A percentile compares a stretch with the other conserved stretches of the same genome.
Evolutionary conservation across 2,888 invertebrate genomes (phyloP).

Genomic region (Acanthosepion pharaonis): DNA sequence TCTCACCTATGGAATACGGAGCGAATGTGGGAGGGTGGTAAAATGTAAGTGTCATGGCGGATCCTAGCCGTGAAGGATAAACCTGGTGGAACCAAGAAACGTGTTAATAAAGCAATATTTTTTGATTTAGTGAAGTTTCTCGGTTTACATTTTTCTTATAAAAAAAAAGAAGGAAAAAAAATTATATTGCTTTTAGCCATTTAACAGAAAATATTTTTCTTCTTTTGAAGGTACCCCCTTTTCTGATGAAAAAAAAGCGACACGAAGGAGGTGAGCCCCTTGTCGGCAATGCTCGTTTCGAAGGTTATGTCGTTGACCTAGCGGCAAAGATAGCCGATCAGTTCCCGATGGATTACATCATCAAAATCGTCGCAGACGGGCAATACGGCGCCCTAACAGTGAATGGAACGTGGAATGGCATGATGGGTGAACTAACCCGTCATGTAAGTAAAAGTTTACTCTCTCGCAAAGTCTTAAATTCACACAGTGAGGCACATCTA

Average conservation of each 20-base stretch:
- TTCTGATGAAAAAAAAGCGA: conserved; percentile 35
- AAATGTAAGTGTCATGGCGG: too few species aligned
- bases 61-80: too few species aligned
- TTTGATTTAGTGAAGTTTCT: too few species aligned
- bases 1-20: too few species aligned
- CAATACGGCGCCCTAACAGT: conserved; percentile 80
- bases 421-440: conserved; percentile 71
- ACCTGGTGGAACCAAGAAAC: too few species aligned
- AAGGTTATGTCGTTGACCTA: conserved; percentile 93
- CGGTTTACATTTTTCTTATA: too few species aligned
- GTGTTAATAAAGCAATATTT: too few species aligned
- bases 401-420: conserved; percentile 70
- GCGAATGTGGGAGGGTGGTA: too few species aligned
- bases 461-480: neutral
- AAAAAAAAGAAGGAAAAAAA: too few species aligned
- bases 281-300: conserved; percentile 51
- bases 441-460: conserved; percentile 56
- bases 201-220: neutral
- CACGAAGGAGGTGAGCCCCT: conserved; percentile 42
- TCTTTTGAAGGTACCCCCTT: conserved; percentile 36
- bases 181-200: too few species aligned
- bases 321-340: conserved; percentile 86
- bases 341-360: conserved; percentile 88
- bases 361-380: conserved; percentile 88
- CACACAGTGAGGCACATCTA: too few species aligned